Base-by-base conservation (phyloP, 2,797 vertebrate species). In the Linurgus olivaceus region DNA sequence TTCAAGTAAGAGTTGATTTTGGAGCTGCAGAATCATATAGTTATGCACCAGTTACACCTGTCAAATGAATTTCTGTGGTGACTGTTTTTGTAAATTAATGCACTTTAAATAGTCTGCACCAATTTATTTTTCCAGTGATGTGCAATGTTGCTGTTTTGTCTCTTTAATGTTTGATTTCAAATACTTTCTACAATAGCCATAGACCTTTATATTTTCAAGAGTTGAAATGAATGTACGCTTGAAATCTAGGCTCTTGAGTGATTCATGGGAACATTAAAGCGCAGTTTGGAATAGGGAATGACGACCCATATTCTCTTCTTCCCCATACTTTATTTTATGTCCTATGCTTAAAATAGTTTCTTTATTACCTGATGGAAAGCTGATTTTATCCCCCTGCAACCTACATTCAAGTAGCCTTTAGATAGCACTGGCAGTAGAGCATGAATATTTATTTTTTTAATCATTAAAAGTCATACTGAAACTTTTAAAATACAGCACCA, bases 31-130 rank as follows among this genome's bases (percentile, higher is more conserved):
- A 93, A 58, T 33, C 51, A 63, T 75, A 52, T 20, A 85, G 40
- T 76, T 68, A 76, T 67, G 84, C 66, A 89, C 63, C 85, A 40
- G 25, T 91, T 94, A 76, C 28, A 72, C 31, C 52, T 59, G 37
- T 79, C 83, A 75, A 68, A 90, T 77, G 45, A 89, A 81, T 59
- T 85, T 87, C 85, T 92, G 85, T 17, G 0, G 78, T 77, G 40
- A 86, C 65, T 91, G 51, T 75, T 88, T 90, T 68, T 84, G 80
- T 78, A 70, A 92, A 96, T 72, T 83, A 92, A 97, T 94, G 97
- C 97, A 97, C 97, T 97, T 97, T 97, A 97, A 96, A 90, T 90
- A 93, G 81, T 95, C 97, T 78, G 90, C 83, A 96, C 89, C 94
- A 40, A 73, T 95, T 96, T 92, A 78, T 95, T 96, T 95, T 95